A percentile compares a stretch with the other conserved stretches of the same genome.
Conservation (phyloP, 2,888 invertebrate species). For the Eucera pruinosa region DNA sequence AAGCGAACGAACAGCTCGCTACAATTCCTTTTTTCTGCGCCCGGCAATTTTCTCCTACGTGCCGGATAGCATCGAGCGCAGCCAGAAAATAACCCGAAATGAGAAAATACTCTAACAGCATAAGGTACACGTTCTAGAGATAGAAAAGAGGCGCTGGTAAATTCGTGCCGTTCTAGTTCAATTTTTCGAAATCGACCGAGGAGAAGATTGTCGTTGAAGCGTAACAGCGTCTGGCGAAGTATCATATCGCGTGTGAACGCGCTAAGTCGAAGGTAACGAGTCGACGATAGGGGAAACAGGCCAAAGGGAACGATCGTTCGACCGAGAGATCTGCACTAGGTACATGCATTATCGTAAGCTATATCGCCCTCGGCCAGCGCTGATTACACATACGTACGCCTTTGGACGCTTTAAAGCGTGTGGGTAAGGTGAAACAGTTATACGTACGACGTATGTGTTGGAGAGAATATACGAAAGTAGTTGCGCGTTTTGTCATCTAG, state of each 20-base stretch:
- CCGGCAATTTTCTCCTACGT: constrained; percentile 71
- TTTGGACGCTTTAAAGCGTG: constrained; percentile 21
- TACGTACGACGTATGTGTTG: constrained; percentile 8
- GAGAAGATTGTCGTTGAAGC: constrained; percentile 40
- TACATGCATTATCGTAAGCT: constrained; percentile 72
- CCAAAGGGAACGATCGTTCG: constrained; percentile 67
- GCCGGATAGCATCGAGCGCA: constrained; percentile 59
- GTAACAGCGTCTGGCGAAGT: constrained; percentile 34
- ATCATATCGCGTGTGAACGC: constrained; percentile 69
- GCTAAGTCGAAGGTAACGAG: constrained; percentile 70
- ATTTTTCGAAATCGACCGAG: constrained; percentile 62
- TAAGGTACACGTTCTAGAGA: constrained; percentile 41
- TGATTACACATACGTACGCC: constrained; percentile 40
- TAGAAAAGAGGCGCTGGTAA: constrained; percentile 3
- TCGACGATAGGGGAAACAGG: constrained; percentile 57
- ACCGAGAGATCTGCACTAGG: constrained; percentile 68
- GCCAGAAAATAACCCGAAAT: constrained; percentile 60
- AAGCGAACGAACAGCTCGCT: constrained; percentile 62
- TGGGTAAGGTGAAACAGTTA: constrained; percentile 34
- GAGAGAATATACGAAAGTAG: constrained; percentile 43
- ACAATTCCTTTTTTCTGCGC: constrained; percentile 63
- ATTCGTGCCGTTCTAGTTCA: constrained; percentile 31
- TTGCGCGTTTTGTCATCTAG: constrained; percentile 59
- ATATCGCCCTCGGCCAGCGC: constrained; percentile 70
- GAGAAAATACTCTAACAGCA: constrained; percentile 65